phyloP scores from a whole-genome alignment of 2,888 invertebrate species.

The Syritta pipiens region DNA sequence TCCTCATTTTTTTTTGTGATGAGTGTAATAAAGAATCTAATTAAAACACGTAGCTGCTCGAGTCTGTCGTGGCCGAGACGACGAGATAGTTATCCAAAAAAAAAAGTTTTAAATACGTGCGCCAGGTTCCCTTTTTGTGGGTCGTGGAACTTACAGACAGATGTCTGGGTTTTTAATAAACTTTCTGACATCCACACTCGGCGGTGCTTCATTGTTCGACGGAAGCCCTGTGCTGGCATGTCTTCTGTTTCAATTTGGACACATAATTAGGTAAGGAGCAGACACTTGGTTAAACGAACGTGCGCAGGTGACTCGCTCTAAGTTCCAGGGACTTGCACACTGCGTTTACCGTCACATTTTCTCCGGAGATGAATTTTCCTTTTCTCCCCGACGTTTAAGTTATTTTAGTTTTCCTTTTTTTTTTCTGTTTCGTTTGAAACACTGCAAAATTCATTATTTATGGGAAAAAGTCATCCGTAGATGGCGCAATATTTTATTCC shows the following conservation, averaged over 20 bases:
- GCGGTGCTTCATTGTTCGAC: constrained; percentile 8
- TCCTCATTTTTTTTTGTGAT: constrained; percentile 10
- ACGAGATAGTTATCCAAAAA: constrained; percentile 16
- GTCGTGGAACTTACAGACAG: constrained; percentile 15
- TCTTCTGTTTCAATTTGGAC: constrained; percentile 28
- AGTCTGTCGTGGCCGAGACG: constrained; percentile 11
- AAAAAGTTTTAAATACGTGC: constrained; percentile 18
- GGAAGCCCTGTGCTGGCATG: neutral
- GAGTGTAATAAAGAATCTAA: constrained; percentile 52
- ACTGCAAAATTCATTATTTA: constrained; percentile 20
- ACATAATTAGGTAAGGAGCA: neutral
- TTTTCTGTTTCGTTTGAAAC: neutral
- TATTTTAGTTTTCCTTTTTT: neutral
- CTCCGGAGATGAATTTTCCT: constrained; percentile 21
- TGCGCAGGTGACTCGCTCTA: neutral
- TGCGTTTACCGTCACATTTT: constrained; percentile 14
- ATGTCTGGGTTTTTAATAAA: neutral
- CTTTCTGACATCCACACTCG: constrained; percentile 11
- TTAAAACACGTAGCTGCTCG: constrained; percentile 50
- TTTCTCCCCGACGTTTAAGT: neutral
- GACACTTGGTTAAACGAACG: neutral
- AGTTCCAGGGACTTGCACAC: neutral
- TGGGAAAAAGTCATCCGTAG: constrained; percentile 31
- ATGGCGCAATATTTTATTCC: constrained; percentile 45
- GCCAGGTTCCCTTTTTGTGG: neutral